Evolutionary conservation across 2,888 invertebrate species (phyloP).

Genomic region (Sialis lutaria): DNA sequence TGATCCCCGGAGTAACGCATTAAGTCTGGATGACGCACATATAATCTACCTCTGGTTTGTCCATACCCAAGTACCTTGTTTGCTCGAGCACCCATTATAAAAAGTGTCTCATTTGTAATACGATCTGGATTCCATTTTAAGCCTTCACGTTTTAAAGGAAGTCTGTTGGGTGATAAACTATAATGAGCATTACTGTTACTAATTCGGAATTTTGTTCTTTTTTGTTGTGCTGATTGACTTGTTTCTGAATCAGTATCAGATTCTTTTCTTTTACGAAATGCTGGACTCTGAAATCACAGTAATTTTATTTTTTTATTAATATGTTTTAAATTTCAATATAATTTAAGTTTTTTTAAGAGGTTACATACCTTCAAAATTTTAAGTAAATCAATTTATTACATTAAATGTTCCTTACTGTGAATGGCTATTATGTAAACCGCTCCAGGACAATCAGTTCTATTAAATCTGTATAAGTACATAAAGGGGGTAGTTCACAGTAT

Average conservation of each 20-base stretch:
- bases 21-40: constrained; percentile 59
- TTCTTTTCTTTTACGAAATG: constrained; percentile 42
- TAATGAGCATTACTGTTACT: constrained; percentile 23
- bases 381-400: too few relatives aligned
- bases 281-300: constrained; percentile 28
- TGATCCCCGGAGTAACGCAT: constrained; percentile 64
- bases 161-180: constrained; percentile 24
- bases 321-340: not conserved
- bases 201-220: constrained; percentile 19
- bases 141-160: constrained; percentile 30
- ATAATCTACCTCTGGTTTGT: constrained; percentile 54
- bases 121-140: constrained; percentile 61
- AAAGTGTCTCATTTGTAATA: constrained; percentile 50
- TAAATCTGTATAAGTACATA: too few relatives aligned
- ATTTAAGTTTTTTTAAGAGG: too few relatives aligned
- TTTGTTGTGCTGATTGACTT: constrained; percentile 24
- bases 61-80: constrained; percentile 58
- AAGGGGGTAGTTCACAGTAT: too few relatives aligned
- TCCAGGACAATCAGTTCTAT: too few relatives aligned
- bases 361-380: too few relatives aligned
- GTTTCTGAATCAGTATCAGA: constrained; percentile 47
- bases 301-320: not conserved
- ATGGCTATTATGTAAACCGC: too few relatives aligned
- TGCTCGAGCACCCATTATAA: constrained; percentile 65
- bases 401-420: too few relatives aligned